Conservation (phyloP, 2,797 vertebrate genomes). For the Mallotus villosus region DNA sequence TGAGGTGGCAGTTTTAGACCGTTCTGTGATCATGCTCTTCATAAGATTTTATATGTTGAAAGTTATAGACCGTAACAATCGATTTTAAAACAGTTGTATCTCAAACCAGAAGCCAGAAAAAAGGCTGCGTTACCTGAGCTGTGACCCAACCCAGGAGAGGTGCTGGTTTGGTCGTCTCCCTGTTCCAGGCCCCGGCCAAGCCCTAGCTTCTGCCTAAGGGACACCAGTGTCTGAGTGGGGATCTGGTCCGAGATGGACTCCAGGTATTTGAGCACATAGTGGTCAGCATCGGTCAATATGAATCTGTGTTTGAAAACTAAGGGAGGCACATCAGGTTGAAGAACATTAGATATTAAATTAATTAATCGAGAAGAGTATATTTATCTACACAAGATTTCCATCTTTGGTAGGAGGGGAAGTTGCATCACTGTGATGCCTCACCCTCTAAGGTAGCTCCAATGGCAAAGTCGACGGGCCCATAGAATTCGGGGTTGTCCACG, state of each 20-base stretch:
- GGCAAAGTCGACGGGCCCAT: slow-evolving; percentile 83
- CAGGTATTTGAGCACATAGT: slow-evolving; percentile 83
- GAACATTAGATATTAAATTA: too few relatives aligned
- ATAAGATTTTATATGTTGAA: too few relatives aligned
- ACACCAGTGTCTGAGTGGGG: slow-evolving; percentile 75
- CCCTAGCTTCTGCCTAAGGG: slow-evolving; percentile 69
- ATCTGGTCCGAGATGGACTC: slow-evolving; percentile 75
- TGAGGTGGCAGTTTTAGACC: too few relatives aligned
- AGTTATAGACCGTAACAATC: too few relatives aligned
- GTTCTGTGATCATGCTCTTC: too few relatives aligned
- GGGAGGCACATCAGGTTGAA: not conserved
- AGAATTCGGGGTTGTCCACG: slow-evolving; percentile 78
- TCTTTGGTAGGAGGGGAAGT: not conserved
- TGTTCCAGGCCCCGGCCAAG: not conserved
- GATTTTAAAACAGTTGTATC: too few relatives aligned
- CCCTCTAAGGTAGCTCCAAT: slow-evolving; percentile 87
- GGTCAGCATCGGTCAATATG: slow-evolving; percentile 80
- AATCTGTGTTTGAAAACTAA: slow-evolving; percentile 89
- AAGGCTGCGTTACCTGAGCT: not conserved
- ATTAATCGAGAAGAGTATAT: too few relatives aligned
- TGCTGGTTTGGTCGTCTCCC: not conserved
- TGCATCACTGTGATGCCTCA: slow-evolving; percentile 48
- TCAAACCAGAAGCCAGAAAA: too few relatives aligned
- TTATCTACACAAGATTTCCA: not conserved
- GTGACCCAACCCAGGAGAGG: slow-evolving; percentile 9